phyloP scores from a whole-genome alignment of 2,888 invertebrate species.

The Polyommatus iphigenia region DNA sequence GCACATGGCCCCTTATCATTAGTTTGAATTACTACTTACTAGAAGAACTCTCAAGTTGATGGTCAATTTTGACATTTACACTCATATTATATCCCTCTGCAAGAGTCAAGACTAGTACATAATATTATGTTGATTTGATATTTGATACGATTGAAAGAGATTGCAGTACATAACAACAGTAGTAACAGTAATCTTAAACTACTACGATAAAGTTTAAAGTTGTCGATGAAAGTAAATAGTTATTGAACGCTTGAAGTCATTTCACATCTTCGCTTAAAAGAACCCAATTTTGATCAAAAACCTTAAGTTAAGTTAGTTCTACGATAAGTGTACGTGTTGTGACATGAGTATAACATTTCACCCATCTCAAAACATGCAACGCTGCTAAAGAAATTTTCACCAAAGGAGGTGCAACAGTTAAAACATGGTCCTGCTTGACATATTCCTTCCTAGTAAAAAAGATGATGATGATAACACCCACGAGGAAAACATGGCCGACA shows the following conservation, averaged over 20 bases:
- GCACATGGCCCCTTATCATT: no score
- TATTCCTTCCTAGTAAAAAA: not conserved
- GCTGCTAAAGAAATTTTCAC: no score
- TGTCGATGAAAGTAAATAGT: not conserved
- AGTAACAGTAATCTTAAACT: not conserved
- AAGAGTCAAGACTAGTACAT: no score
- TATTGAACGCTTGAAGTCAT: not conserved
- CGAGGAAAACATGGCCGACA: conserved; percentile 2
- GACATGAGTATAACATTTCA: no score
- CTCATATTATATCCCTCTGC: no score
- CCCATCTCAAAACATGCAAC: no score
- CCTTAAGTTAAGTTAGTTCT: not conserved
- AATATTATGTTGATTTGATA: no score
- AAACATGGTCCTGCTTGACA: not conserved
- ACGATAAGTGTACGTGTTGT: no score
- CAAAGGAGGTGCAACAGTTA: not conserved
- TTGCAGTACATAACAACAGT: not conserved
- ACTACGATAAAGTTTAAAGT: not conserved
- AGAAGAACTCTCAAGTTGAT: no score
- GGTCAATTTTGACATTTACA: no score
- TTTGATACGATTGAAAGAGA: no score
- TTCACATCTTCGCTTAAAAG: not conserved
- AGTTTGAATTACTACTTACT: no score
- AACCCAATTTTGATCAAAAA: not conserved
- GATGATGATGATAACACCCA: not conserved